phyloP scores from a whole-genome alignment of 2,113 vertebrate species.

The Tetrao urogallus region DNA sequence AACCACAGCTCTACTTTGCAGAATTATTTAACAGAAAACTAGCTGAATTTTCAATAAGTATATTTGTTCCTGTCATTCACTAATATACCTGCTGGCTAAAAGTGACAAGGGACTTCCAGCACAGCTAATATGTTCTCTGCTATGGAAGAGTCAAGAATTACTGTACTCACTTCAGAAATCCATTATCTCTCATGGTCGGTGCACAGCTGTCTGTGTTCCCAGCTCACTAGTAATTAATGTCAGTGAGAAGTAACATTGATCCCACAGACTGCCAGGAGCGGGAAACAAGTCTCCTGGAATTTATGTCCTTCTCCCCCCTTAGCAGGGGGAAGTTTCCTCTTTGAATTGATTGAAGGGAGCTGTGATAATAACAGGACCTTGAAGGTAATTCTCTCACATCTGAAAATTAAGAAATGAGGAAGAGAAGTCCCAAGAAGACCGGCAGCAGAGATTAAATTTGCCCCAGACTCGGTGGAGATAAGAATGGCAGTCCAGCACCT shows the following conservation, averaged over 20 bases:
- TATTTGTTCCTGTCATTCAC: neutral
- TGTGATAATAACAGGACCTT: neutral
- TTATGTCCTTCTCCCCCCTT: neutral
- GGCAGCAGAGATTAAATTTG: neutral
- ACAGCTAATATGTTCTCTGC: neutral
- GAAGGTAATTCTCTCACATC: neutral
- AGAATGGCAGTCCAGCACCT: neutral
- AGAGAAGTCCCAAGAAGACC: neutral
- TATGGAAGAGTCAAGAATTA: neutral
- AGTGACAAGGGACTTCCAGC: neutral
- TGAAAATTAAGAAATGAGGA: neutral
- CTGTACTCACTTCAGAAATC: neutral
- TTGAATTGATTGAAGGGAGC: neutral
- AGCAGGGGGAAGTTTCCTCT: neutral
- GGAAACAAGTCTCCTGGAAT: neutral
- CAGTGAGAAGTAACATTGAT: neutral
- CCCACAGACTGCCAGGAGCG: neutral
- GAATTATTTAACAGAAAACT: neutral
- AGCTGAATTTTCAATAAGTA: neutral
- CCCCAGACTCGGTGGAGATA: neutral
- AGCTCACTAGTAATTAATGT: neutral
- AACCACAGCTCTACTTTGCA: neutral
- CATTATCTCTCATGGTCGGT: neutral
- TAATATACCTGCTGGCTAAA: slow-evolving; percentile 1
- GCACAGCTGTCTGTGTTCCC: neutral